Percentiles rank a stretch among this genome's conserved stretches.
These are phyloP conservation scores for Apostichopus japonicus DNA, from an alignment of 35 echinoderm and acorn worm species.

Conservation along the genomic window DNA sequence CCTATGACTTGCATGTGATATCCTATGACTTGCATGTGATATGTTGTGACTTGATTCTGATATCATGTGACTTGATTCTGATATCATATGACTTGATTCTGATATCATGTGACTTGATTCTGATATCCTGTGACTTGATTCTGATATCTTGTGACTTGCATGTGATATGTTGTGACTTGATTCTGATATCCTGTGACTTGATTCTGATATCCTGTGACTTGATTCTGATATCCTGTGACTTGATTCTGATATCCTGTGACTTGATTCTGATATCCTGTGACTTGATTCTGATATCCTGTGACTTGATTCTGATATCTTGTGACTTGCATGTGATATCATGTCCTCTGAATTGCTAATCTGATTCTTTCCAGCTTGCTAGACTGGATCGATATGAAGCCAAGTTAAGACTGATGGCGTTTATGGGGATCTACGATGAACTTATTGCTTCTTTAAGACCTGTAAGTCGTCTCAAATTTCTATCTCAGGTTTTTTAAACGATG, in stretches of 20 bases:
- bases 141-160: background rate
- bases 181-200: too few species aligned
- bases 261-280: background rate
- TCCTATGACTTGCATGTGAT: too few species aligned
- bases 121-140: background rate
- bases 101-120: background rate
- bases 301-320: background rate
- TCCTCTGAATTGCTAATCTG: too few species aligned
- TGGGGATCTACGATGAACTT: conserved; percentile 88
- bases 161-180: background rate
- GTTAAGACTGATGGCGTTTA: conserved; percentile 92
- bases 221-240: too few species aligned
- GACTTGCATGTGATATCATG: too few species aligned
- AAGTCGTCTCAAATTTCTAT: background rate
- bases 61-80: too few species aligned
- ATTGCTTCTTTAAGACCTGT: conserved; percentile 76
- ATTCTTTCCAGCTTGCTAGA: conserved; percentile 72
- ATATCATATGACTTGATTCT: background rate
- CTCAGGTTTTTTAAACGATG: too few species aligned
- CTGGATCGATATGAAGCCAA: conserved; percentile 92
- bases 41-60: too few species aligned
- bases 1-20: too few species aligned
- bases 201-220: too few species aligned
- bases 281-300: background rate
- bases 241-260: background rate